Base-by-base conservation (phyloP, 2,888 invertebrate species). In the Ophonus ardosiacus region DNA sequence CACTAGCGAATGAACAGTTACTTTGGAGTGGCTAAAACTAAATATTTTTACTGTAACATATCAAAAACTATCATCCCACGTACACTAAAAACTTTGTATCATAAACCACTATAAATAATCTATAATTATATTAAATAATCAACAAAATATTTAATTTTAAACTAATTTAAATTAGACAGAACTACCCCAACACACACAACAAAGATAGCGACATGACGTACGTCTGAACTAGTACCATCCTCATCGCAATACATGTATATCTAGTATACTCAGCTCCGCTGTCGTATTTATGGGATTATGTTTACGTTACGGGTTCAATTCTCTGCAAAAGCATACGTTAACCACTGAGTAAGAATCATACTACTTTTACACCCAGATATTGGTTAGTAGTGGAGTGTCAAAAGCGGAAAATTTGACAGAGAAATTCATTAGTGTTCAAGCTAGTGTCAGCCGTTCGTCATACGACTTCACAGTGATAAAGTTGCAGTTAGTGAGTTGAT, bases 261-360 rank as follows among this genome's bases (percentile, higher is more conserved):
- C 74, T 57, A 74, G 83, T 74, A 74, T 56, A 82, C 51, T 38
- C 74, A 57, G 18, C 59, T 38, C 38, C 74, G 51, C 8, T 24
- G 56, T 31, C 57, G 83, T 83, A 83, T 83, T 83, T 83, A 83
- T 76, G 74, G 57, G 31, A 83, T 83, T 31, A 83, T 83, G 83
- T 83, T 83, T 83, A 83, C 59, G 18, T 81, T 83, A 59, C 59
- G 31, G 56, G 74, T 15, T 15, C 56, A 51, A 81, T 68, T 40
- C 17, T 8, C 18, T 3, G 24, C 43, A 68, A 81, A 81, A 63
- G 0, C 21, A 7, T 31, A 31, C 31, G 6, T 31, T 31, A 31
- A 31, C 31, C 31, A 31, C 43, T 51, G 43, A 13, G 43, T 51
- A 51, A 51, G 31, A 31, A 5, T 31, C 31, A 1, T 31, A 31